Conservation (phyloP, 2,888 invertebrate genomes). For the Orchestes rusci region DNA sequence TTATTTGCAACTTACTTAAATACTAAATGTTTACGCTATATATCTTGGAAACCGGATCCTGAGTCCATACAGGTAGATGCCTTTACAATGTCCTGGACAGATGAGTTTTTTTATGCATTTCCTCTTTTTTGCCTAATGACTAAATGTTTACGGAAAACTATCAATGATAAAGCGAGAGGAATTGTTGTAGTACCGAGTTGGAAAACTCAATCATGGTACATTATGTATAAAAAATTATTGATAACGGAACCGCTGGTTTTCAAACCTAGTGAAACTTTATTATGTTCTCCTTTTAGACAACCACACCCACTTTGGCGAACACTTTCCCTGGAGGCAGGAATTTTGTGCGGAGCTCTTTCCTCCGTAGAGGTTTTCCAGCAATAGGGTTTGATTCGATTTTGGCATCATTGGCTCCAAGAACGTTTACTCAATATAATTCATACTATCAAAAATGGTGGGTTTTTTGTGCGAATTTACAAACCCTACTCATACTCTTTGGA, state of each 20-base stretch:
- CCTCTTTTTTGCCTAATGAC: slow-evolving; percentile 5
- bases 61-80: slow-evolving; percentile 1
- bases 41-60: slow-evolving; percentile 3
- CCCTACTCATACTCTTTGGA: slow-evolving; percentile 2
- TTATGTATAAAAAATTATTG: background rate
- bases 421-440: no score
- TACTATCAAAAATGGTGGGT: slow-evolving; percentile 1
- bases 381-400: background rate
- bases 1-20: no score
- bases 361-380: background rate
- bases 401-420: background rate
- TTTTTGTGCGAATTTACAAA: background rate
- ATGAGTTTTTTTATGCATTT: slow-evolving; percentile 2
- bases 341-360: slow-evolving; percentile 3
- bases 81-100: background rate
- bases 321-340: slow-evolving; percentile 13
- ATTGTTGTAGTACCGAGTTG: slow-evolving; percentile 1
- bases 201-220: slow-evolving; percentile 1
- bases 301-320: slow-evolving; percentile 4
- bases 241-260: background rate
- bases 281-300: slow-evolving; percentile 8
- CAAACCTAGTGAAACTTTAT: slow-evolving; percentile 1
- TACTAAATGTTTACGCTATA: background rate
- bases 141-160: slow-evolving; percentile 4
- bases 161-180: slow-evolving; percentile 3